Evolutionary conservation across 2,888 invertebrate species (phyloP).

Genomic region (Zygogramma bicolorata): DNA sequence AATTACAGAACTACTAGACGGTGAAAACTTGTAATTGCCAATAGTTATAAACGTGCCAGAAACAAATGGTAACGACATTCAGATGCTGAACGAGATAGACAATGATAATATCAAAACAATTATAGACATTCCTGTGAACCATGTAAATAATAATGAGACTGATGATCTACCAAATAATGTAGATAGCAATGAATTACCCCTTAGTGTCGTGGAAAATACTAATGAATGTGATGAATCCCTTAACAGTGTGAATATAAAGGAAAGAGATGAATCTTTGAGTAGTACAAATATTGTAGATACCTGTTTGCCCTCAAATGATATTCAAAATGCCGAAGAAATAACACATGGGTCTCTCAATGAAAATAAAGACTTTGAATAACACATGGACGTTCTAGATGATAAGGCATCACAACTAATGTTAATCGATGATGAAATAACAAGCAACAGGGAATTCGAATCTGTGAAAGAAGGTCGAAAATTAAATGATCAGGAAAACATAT

Average conservation of each 20-base stretch:
- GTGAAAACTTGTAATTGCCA: too few species aligned
- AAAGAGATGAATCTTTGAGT: constrained; percentile 1
- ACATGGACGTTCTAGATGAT: constrained; percentile 2
- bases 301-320: constrained; percentile 13
- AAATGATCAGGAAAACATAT: constrained; percentile 21
- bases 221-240: constrained; percentile 15
- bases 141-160: constrained; percentile 16
- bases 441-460: constrained; percentile 16
- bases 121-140: not conserved
- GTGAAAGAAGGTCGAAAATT: constrained; percentile 20
- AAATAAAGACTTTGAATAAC: not conserved
- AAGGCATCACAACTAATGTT: constrained; percentile 7
- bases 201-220: not conserved
- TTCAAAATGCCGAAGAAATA: constrained; percentile 11
- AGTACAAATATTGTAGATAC: constrained; percentile 10
- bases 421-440: constrained; percentile 15
- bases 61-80: too few species aligned
- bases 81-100: constrained; percentile 18
- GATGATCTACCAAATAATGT: constrained; percentile 6
- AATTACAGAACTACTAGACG: constrained; percentile 20
- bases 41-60: too few species aligned
- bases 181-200: constrained; percentile 4
- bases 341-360: constrained; percentile 5
- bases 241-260: constrained; percentile 2
- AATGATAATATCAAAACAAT: constrained; percentile 2